These are phyloP conservation scores for Agapornis canus DNA, from an alignment of 2,797 vertebrate species.

Conservation along the genomic window DNA sequence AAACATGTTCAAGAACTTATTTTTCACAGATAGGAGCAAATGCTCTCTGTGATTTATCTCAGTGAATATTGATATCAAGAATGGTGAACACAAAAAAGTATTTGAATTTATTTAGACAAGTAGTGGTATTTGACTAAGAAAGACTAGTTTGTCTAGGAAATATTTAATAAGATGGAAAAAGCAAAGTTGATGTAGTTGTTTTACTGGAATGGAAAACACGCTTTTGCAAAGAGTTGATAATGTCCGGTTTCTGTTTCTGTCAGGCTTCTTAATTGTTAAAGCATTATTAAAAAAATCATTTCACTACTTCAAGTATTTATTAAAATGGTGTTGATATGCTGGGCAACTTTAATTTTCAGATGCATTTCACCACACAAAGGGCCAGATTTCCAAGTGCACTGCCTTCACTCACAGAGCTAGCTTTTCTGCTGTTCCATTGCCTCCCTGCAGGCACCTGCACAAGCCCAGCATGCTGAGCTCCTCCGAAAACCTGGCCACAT, in stretches of 20 bases:
- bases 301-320: not conserved
- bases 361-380: fast-evolving
- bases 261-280: slow-evolving; percentile 31
- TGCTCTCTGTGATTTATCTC: not conserved
- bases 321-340: not conserved
- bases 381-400: not conserved
- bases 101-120: not conserved
- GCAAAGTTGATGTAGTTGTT: not conserved
- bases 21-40: not conserved
- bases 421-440: not conserved
- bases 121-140: not conserved
- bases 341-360: not conserved
- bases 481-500: not conserved
- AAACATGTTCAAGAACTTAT: not conserved
- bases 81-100: not conserved
- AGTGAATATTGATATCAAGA: not conserved
- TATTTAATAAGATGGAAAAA: slow-evolving; percentile 15
- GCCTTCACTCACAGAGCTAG: not conserved
- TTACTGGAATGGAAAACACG: not conserved
- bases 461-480: not conserved
- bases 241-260: slow-evolving; percentile 34
- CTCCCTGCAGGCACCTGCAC: not conserved
- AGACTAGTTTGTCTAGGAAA: slow-evolving; percentile 7
- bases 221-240: not conserved
- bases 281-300: slow-evolving; percentile 29